These are phyloP conservation scores for Scophthalmus maximus DNA, from an alignment of 2,113 vertebrate genomes.

Conservation along the genomic window DNA sequence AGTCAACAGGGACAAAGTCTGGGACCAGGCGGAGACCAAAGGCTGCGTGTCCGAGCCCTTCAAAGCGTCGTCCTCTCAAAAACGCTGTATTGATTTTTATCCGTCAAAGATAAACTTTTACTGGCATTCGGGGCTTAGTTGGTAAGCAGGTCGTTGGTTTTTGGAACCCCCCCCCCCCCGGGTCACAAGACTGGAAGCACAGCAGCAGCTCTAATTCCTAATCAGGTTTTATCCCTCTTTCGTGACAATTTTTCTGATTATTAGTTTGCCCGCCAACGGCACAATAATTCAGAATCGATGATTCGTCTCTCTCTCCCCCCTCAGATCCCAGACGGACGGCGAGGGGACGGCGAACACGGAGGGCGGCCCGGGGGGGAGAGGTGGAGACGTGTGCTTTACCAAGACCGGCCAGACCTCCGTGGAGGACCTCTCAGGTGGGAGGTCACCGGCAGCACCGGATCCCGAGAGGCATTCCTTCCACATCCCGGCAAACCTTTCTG, in stretches of 20 bases:
- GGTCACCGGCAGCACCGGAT: background rate
- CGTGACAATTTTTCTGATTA: conserved; percentile 57
- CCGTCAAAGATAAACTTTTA: conserved; percentile 57
- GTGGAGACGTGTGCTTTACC: conserved; percentile 86
- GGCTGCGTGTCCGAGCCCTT: conserved; percentile 17
- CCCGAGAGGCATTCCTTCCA: background rate
- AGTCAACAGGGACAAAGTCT: conserved; percentile 66
- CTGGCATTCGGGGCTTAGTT: conserved; percentile 53
- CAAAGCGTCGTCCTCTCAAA: conserved; percentile 29
- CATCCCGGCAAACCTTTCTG: background rate
- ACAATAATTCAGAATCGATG: conserved; percentile 52
- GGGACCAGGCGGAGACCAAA: conserved; percentile 43
- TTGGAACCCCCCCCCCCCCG: no score
- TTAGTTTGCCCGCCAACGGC: conserved; percentile 49
- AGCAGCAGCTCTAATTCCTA: conserved; percentile 63
- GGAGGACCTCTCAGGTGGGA: conserved; percentile 91
- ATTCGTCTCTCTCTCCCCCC: conserved; percentile 38
- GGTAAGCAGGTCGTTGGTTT: conserved; percentile 38
- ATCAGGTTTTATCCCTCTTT: conserved; percentile 70
- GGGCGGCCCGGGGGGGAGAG: conserved; percentile 81
- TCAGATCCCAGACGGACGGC: conserved; percentile 93
- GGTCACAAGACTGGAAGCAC: conserved; percentile 71
- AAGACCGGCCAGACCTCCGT: conserved; percentile 89
- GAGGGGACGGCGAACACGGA: conserved; percentile 87
- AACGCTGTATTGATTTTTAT: conserved; percentile 60